These are phyloP conservation scores for Escarpia spicata DNA, from an alignment of 2,888 invertebrate genomes.

Conservation along the genomic window DNA sequence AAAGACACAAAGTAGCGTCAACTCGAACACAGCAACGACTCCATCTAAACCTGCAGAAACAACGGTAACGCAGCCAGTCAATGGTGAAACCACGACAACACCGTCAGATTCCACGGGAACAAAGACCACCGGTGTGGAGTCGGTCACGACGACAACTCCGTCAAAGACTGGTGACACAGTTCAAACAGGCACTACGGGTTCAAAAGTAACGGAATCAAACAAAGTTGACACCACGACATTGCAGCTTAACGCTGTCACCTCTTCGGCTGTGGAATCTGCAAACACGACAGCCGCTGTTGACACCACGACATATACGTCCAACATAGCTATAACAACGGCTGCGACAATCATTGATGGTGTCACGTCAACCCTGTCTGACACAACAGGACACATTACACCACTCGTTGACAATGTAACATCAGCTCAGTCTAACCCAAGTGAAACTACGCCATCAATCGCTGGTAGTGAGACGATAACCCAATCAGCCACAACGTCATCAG, in stretches of 20 bases:
- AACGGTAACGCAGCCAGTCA: background rate
- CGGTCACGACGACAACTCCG: background rate
- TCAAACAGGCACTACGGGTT: background rate
- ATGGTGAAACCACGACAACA: background rate
- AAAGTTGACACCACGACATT: background rate
- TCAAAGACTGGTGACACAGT: background rate
- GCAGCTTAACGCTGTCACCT: background rate
- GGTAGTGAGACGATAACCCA: too few relatives aligned
- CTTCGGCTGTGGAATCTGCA: background rate
- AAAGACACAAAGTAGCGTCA: background rate
- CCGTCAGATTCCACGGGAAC: background rate
- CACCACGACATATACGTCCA: background rate
- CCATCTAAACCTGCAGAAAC: background rate
- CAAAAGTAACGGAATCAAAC: background rate
- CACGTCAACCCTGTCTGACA: background rate
- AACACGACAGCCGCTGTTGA: background rate
- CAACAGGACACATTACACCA: background rate
- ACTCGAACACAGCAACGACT: background rate
- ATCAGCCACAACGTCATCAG: too few relatives aligned
- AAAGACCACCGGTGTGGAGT: background rate
- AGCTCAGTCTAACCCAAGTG: too few relatives aligned
- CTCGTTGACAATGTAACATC: too few relatives aligned
- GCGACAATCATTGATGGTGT: background rate
- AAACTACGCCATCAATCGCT: too few relatives aligned
- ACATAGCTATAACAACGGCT: background rate